phyloP scores from a whole-genome alignment of 2,797 vertebrate species.

The Hirundo rustica region DNA sequence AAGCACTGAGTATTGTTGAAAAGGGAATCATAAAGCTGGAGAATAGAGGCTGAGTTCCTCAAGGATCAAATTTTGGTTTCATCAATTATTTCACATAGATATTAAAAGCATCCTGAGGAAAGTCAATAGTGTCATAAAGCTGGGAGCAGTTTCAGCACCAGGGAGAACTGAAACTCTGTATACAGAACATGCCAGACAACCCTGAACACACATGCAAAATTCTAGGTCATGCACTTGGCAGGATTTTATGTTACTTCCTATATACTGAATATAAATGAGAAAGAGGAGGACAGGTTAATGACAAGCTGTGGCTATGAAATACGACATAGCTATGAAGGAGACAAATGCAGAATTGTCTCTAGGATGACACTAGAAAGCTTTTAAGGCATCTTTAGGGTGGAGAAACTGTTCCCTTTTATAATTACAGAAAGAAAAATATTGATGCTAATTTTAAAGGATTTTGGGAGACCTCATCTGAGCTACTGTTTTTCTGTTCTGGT shows the following conservation, averaged over 20 bases:
- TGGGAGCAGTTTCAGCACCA: neutral
- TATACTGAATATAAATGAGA: slow-evolving; percentile 20
- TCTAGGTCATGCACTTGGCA: slow-evolving; percentile 15
- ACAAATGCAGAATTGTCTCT: neutral
- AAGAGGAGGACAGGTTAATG: slow-evolving; percentile 1
- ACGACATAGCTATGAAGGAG: neutral
- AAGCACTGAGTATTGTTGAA: neutral
- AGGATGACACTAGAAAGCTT: neutral
- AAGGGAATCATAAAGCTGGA: neutral
- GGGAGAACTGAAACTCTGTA: neutral
- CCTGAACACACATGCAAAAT: neutral
- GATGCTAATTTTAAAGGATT: neutral
- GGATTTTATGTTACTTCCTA: slow-evolving; percentile 2
- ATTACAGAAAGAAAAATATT: neutral
- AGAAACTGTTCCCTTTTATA: neutral
- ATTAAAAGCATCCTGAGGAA: neutral
- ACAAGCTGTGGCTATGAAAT: neutral
- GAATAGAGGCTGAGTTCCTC: neutral
- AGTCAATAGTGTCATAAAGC: neutral
- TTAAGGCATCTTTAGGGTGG: neutral
- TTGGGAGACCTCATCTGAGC: neutral
- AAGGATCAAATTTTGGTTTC: neutral
- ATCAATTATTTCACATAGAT: neutral
- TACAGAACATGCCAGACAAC: neutral
- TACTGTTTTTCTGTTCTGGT: neutral